Conservation (phyloP, 2,888 invertebrate species). For the Ecdyonurus torrentis region DNA sequence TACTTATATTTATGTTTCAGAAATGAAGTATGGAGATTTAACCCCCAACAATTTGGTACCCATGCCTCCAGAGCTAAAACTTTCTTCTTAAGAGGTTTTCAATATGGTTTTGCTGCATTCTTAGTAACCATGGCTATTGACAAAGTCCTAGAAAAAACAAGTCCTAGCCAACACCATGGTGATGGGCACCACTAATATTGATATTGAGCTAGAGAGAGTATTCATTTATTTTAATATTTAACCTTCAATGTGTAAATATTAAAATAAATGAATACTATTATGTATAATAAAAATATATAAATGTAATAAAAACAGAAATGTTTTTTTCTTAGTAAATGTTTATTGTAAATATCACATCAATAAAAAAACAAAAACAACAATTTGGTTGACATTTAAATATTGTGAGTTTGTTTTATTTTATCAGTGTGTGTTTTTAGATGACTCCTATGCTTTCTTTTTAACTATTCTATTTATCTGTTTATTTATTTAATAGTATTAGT, state of each 20-base stretch:
- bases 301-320: neutral
- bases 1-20: conserved; percentile 27
- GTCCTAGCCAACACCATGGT: conserved; percentile 29
- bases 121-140: conserved; percentile 32
- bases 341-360: neutral
- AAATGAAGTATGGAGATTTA: conserved; percentile 72
- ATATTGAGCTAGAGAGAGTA: neutral
- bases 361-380: neutral
- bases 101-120: conserved; percentile 40
- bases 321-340: neutral
- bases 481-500: too few relatives aligned
- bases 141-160: conserved; percentile 19
- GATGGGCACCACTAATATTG: neutral
- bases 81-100: conserved; percentile 45
- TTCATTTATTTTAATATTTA: too few relatives aligned
- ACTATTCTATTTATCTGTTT: too few relatives aligned
- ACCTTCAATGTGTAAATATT: too few relatives aligned
- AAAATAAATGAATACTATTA: too few relatives aligned
- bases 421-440: too few relatives aligned
- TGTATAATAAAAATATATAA: neutral
- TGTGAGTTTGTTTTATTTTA: neutral
- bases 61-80: conserved; percentile 25
- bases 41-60: conserved; percentile 40
- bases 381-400: neutral
- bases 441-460: too few relatives aligned